Percentiles rank a stretch among this genome's conserved stretches.
phyloP scores from a whole-genome alignment of 2,888 invertebrate species.

The Platycnemis pennipes region DNA sequence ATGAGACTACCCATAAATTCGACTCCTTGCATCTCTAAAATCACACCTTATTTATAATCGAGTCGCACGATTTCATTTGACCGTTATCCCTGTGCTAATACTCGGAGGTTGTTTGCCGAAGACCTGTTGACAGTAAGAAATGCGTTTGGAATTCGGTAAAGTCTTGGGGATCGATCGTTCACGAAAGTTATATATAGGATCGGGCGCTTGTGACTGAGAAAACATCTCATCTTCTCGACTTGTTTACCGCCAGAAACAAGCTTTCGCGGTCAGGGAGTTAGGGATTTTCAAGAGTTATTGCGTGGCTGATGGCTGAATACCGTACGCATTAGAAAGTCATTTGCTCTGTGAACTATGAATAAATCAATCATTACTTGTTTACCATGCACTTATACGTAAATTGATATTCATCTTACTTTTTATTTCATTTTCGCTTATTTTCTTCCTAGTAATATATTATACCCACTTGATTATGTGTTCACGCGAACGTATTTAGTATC shows the following conservation, averaged over 20 bases:
- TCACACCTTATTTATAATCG: neutral
- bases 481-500: too few relatives aligned
- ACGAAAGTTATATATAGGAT: neutral
- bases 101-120: neutral
- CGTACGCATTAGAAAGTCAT: too few relatives aligned
- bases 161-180: neutral
- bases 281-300: neutral
- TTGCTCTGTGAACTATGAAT: too few relatives aligned
- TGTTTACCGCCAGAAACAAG: neutral
- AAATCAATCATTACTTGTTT: too few relatives aligned
- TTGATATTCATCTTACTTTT: too few relatives aligned
- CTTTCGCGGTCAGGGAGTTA: neutral
- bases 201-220: neutral
- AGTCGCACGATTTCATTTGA: neutral
- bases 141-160: neutral
- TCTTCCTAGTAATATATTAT: too few relatives aligned
- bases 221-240: neutral
- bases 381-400: too few relatives aligned
- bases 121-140: neutral
- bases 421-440: too few relatives aligned
- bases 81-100: neutral
- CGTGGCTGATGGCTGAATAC: neutral
- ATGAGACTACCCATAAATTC: neutral
- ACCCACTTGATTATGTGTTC: too few relatives aligned
- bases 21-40: neutral